Percentiles rank a stretch among this genome's conserved stretches.
These are phyloP conservation scores for Thermophis baileyi DNA, from an alignment of 2,113 vertebrate genomes.

Conservation along the genomic window DNA sequence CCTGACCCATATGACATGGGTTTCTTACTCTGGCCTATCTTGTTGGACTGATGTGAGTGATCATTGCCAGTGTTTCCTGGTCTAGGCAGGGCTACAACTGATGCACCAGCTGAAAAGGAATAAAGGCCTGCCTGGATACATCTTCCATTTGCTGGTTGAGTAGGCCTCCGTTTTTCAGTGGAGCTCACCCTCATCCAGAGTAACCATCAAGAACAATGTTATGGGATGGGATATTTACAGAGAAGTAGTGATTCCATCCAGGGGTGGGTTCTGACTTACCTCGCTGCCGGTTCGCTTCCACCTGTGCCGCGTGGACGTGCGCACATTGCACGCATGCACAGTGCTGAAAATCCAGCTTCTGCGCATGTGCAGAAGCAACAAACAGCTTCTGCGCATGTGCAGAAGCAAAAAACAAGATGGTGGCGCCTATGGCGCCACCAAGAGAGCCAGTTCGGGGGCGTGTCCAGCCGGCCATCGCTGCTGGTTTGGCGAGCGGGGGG, in stretches of 20 bases:
- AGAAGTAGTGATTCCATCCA: not conserved
- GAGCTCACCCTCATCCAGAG: not conserved
- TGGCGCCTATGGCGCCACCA: too few relatives aligned
- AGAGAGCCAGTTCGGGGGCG: too few relatives aligned
- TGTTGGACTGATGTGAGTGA: not conserved
- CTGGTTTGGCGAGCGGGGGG: too few relatives aligned
- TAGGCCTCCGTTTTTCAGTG: not conserved
- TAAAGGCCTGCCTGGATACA: not conserved
- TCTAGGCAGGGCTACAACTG: not conserved
- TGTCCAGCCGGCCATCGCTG: too few relatives aligned
- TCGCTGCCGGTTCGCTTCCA: too few relatives aligned
- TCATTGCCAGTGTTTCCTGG: not conserved
- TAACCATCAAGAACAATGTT: not conserved
- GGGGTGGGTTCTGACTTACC: too few relatives aligned
- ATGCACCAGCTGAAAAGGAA: not conserved
- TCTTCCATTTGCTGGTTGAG: not conserved
- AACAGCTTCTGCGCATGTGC: too few relatives aligned
- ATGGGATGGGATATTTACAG: not conserved
- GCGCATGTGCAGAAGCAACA: too few relatives aligned
- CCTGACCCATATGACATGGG: not conserved
- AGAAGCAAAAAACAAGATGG: too few relatives aligned
- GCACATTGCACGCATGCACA: too few relatives aligned
- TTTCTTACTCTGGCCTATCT: not conserved
- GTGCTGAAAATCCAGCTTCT: too few relatives aligned
- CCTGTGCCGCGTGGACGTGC: too few relatives aligned